A percentile compares a stretch with the other conserved stretches of the same genome.
Conservation (phyloP, 2,113 vertebrate species). For the Toxotes chatareus region DNA sequence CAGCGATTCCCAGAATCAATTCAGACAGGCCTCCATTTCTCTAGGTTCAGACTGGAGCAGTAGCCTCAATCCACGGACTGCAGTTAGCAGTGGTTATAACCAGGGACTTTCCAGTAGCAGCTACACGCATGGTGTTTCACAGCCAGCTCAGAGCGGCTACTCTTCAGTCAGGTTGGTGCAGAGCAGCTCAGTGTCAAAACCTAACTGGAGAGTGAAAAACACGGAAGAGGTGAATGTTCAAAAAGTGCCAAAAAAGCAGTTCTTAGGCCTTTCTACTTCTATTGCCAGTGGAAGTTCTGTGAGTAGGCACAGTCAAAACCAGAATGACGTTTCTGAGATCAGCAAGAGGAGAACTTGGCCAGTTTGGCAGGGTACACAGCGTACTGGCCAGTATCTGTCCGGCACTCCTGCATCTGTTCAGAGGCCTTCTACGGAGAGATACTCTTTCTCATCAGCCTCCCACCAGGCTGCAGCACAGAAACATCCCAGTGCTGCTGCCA, state of each 20-base stretch:
- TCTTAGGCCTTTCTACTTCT: not conserved
- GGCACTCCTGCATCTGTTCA: not conserved
- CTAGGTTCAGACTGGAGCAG: not conserved
- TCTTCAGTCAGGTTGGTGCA: not conserved
- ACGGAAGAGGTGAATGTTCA: fast-evolving
- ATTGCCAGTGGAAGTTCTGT: constrained; percentile 15
- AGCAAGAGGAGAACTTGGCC: not conserved
- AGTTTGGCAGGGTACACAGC: not conserved
- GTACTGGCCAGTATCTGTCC: not conserved
- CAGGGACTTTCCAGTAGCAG: not conserved
- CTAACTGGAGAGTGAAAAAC: not conserved
- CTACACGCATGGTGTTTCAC: not conserved
- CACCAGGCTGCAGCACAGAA: not conserved
- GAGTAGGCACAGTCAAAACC: not conserved
- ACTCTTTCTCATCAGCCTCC: not conserved
- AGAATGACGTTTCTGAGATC: not conserved
- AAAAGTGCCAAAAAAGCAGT: not conserved
- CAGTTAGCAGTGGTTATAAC: not conserved
- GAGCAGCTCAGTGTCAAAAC: not conserved
- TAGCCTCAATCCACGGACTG: not conserved
- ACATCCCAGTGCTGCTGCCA: not conserved
- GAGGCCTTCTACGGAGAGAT: not conserved
- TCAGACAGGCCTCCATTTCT: constrained; percentile 57
- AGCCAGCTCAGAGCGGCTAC: not conserved
- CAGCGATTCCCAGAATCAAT: constrained; percentile 58